Evolutionary conservation across 2,888 invertebrate species (phyloP), one percentile per base, ranked within the genome.

Genomic region (Cryptosula pallasiana): DNA sequence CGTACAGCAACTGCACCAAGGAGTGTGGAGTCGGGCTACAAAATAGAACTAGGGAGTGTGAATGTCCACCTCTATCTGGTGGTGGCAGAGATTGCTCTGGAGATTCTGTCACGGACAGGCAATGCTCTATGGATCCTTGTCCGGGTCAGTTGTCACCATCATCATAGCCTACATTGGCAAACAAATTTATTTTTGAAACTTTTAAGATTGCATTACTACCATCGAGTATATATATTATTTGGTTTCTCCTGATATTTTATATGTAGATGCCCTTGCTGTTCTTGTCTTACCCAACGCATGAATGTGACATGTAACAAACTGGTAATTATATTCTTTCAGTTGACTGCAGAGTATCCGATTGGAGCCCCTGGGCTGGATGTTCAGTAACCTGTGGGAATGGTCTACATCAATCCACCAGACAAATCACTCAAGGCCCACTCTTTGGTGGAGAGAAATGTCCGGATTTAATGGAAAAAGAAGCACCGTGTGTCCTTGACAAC

Each of bases 1-100:
- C 63, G 20, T 45, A 45, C 27, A 32, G 63, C 32, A 63, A 63
- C 27, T 63, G 63, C 32, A 25, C 63, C 9, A 63, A 63, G 32
- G 27, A 20, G 27, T 63, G 63, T 32, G 63, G 63, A 63, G 34
- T 13, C 32, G 63, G 63, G 13, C 13, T 9, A 5, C 27, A 63
- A 2, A 32, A 13, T 32, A 63, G 63, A 63, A 16, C 20, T 16
- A 27, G 63, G 32, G 32, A 29, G 9, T 63, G 63, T n/a, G 27
- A 63, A 13, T 63, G 63, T 45, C 71, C 54, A 16, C 45, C 71
- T 13, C 63, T 32, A 25, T 63, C 63, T 63, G 63, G 63, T 34
- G 63, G 63, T 32, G 63, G 63, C 9, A 34, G 32, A n/a, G 27
- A 16, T 3, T 63, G 63, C 32, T 16, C 29, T 16, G 63, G 63